phyloP scores from a whole-genome alignment of 2,888 invertebrate genomes.

The Pristionchus maxplancki region DNA sequence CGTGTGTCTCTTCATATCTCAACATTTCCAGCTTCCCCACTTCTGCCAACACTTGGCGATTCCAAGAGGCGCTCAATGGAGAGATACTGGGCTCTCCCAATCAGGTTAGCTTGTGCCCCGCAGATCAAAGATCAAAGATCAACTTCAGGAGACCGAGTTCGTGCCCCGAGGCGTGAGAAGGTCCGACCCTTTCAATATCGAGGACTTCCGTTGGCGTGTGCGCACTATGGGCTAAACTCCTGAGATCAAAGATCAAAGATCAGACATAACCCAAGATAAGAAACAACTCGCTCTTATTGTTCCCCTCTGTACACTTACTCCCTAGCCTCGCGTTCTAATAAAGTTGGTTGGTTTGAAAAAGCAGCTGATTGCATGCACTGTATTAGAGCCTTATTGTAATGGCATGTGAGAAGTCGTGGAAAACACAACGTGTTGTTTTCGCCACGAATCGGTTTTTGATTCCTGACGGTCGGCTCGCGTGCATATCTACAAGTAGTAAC shows the following conservation, averaged over 20 bases:
- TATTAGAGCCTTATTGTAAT: neutral
- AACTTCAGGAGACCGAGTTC: neutral
- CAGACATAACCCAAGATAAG: neutral
- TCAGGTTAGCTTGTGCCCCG: neutral
- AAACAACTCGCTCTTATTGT: neutral
- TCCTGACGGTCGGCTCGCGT: neutral
- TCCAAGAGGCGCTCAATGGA: conserved; percentile 26
- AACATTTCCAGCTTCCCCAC: conserved; percentile 36
- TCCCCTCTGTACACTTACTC: neutral
- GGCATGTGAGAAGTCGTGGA: neutral
- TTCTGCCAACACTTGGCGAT: neutral
- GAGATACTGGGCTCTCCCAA: neutral
- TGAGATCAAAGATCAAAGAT: conserved; percentile 12
- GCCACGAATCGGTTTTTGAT: neutral
- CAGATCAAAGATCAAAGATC: neutral
- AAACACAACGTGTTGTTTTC: neutral
- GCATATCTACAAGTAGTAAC: neutral
- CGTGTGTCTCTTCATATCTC: too few species aligned
- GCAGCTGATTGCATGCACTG: neutral
- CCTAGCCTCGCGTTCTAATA: neutral
- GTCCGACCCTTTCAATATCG: conserved; percentile 45
- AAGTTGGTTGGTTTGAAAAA: neutral
- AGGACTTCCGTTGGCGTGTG: conserved; percentile 50
- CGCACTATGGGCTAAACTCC: conserved; percentile 41
- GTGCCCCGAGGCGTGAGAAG: conserved; percentile 17